Base-by-base conservation (phyloP, 2,113 vertebrate species). In the Pachycephala philippinensis region DNA sequence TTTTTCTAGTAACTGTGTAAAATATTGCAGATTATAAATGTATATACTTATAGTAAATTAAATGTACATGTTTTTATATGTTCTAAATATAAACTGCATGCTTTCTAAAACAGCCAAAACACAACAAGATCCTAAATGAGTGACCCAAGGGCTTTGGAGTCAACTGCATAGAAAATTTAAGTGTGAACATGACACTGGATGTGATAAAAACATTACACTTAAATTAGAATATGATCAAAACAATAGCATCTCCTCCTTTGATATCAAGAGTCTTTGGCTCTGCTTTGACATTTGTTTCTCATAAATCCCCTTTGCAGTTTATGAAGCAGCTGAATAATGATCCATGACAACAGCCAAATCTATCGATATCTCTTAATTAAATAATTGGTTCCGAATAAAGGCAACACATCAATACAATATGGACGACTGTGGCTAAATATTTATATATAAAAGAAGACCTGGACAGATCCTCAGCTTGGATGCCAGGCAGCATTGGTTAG, bases 251-350 rank as follows among this genome's bases (percentile, higher is more conserved):
- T 96, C 54, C 50, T 95, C 40, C 49, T 97, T 64, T 70, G 15
- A 44, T 87, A 81, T 80, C 5, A 13, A 65, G 82, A 70, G 22
- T 79, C 39, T 96, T 95, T 70, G 39, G 37, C 27, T 93, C 56
- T 92, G 37, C 24, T 94, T 93, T 79, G 45, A 60, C 87, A 49
- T 92, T 90, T 80, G 21, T 89, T 94, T 95, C 77, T 95, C 39
- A 72, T 69, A 94, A 94, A 63, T 39, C 60, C 65, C 63, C 35
- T 45, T 54, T 57, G 35, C 12, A 47, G 50, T 79, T 87, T 63
- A 69, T 42, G 39, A 20, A 87, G 47, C 44, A 92, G 71, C 37
- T 95, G 56, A 93, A 79, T 78, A 88, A 82, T 94, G 92, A 37
- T 69, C 74, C 69, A 45, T 47, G 64, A 86, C 78, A 94, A 90